Conservation (phyloP, 2,113 vertebrate species). For the Cololabis saira region DNA sequence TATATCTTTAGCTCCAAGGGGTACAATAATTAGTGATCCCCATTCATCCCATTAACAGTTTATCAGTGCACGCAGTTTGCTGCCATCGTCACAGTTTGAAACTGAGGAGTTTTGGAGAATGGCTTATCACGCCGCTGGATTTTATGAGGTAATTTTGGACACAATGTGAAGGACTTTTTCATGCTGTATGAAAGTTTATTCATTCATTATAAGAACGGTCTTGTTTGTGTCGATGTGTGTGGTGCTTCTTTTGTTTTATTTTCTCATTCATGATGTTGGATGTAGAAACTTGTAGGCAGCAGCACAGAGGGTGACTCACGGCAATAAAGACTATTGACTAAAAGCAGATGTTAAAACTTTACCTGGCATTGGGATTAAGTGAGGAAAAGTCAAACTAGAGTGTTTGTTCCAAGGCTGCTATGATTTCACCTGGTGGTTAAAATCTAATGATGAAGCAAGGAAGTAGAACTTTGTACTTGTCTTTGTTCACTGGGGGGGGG, state of each 20-base stretch:
- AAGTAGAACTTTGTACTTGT: slow-evolving; percentile 36
- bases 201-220: slow-evolving; percentile 16
- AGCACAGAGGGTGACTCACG: slow-evolving; percentile 71
- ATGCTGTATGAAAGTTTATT: slow-evolving; percentile 1
- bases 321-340: slow-evolving; percentile 76
- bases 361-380: slow-evolving; percentile 68
- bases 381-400: slow-evolving; percentile 54
- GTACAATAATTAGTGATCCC: slow-evolving; percentile 51
- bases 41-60: slow-evolving; percentile 59
- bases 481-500: slow-evolving; percentile 18
- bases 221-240: slow-evolving; percentile 9
- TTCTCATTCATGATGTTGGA: slow-evolving; percentile 20
- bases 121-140: slow-evolving; percentile 20
- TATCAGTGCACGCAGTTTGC: slow-evolving; percentile 52
- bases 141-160: slow-evolving; percentile 44
- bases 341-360: slow-evolving; percentile 78
- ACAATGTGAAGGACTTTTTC: slow-evolving; percentile 5
- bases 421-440: slow-evolving; percentile 78
- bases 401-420: slow-evolving; percentile 65
- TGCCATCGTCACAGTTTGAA: slow-evolving; percentile 58
- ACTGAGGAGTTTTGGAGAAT: slow-evolving; percentile 26
- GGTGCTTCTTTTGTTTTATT: slow-evolving; percentile 15
- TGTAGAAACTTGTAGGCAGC: slow-evolving; percentile 68
- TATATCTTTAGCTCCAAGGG: slow-evolving; percentile 50
- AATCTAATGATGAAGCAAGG: slow-evolving; percentile 58